Conservation (phyloP, 2,888 invertebrate species). For the Cotesia congregata region DNA sequence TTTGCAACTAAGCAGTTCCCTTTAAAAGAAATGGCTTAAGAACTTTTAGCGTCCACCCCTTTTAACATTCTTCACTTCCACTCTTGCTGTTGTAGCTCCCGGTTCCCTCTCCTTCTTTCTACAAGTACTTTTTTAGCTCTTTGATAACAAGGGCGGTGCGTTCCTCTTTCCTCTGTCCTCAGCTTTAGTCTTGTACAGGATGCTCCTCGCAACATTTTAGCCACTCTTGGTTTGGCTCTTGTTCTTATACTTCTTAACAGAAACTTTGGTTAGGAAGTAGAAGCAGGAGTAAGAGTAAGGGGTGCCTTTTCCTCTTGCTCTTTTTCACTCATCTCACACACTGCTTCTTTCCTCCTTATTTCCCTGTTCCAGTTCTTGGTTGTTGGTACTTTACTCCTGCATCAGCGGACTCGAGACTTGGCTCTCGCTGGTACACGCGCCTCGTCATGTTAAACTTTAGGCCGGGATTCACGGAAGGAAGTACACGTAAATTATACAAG, state of each 20-base stretch:
- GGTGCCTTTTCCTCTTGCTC: slow-evolving; percentile 33
- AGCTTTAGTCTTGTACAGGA: slow-evolving; percentile 8
- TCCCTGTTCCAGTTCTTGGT: background rate
- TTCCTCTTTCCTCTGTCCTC: slow-evolving; percentile 2
- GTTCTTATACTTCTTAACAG: background rate
- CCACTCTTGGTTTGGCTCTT: slow-evolving; percentile 6
- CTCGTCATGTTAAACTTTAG: slow-evolving; percentile 33
- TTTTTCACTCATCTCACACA: slow-evolving; percentile 24
- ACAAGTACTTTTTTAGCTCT: background rate
- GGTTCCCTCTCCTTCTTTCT: background rate
- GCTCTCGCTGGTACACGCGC: slow-evolving; percentile 12
- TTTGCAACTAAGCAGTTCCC: slow-evolving; percentile 48
- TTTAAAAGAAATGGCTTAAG: slow-evolving; percentile 48
- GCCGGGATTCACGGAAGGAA: slow-evolving; percentile 30
- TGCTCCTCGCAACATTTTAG: slow-evolving; percentile 2
- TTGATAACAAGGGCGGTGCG: background rate
- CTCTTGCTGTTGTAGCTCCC: background rate
- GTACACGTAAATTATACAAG: slow-evolving; percentile 29
- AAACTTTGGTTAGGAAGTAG: background rate
- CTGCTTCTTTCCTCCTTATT: slow-evolving; percentile 13
- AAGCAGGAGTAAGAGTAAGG: background rate
- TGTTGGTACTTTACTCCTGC: slow-evolving; percentile 19
- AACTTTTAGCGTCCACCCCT: slow-evolving; percentile 41
- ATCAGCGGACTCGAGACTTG: slow-evolving; percentile 27
- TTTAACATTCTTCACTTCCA: background rate